Percentiles rank a stretch among this genome's conserved stretches.
Conservation (phyloP, 2,888 invertebrate species). For the Ernsta delagoae region DNA sequence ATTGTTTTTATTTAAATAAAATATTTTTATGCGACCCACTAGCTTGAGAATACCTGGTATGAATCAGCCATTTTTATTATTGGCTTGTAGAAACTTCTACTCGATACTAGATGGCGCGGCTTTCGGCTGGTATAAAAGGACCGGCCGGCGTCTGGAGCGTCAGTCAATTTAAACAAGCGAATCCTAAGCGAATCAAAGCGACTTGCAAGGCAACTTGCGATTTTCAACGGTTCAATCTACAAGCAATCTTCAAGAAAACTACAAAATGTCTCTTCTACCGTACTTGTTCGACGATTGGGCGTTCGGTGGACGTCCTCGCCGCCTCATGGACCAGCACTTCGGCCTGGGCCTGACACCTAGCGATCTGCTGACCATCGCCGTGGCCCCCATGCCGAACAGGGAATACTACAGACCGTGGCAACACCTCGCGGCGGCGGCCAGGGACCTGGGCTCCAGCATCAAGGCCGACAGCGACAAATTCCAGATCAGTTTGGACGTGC, state of each 20-base stretch:
- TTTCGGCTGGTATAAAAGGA: constrained; percentile 44
- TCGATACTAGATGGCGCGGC: constrained; percentile 60
- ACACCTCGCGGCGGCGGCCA: constrained; percentile 73
- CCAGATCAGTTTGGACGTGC: constrained; percentile 89
- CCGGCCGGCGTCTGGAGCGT: constrained; percentile 42
- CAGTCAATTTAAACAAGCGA: constrained; percentile 22
- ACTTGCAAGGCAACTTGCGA: constrained; percentile 33
- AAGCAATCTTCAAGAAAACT: neutral
- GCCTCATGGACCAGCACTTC: constrained; percentile 82
- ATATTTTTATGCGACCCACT: neutral
- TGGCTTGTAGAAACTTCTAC: constrained; percentile 50
- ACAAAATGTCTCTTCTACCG: constrained; percentile 62
- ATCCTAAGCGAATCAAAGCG: neutral
- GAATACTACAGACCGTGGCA: constrained; percentile 77
- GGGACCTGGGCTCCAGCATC: constrained; percentile 83
- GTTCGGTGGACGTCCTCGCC: constrained; percentile 56
- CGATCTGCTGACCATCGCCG: constrained; percentile 64
- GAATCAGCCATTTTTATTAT: constrained; percentile 24
- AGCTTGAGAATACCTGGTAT: constrained; percentile 42
- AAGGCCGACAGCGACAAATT: constrained; percentile 76
- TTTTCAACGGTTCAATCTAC: constrained; percentile 12
- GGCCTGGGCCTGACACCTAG: constrained; percentile 79
- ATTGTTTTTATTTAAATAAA: too few species aligned
- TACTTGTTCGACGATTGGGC: constrained; percentile 52
- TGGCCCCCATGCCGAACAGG: constrained; percentile 54